These are phyloP conservation scores for Poeciliopsis prolifica DNA, from an alignment of 2,113 vertebrate species.

Conservation along the genomic window DNA sequence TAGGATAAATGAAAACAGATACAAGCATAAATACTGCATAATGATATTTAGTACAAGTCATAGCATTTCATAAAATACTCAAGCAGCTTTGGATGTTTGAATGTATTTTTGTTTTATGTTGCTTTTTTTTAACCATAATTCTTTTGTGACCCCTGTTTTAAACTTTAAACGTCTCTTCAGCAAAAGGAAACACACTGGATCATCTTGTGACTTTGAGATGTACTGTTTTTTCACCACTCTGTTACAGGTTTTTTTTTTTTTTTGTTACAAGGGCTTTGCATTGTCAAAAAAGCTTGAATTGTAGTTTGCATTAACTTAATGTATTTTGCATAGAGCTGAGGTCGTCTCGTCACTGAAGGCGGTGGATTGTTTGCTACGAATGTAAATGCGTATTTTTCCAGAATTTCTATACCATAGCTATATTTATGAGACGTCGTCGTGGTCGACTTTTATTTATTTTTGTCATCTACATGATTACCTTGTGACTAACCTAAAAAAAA, in stretches of 20 bases:
- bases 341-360: conserved; percentile 64
- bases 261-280: conserved; percentile 68
- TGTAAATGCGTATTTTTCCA: conserved; percentile 81
- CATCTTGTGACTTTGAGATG: conserved; percentile 43
- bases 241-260: not conserved
- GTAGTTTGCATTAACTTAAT: conserved; percentile 63
- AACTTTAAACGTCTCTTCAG: conserved; percentile 31
- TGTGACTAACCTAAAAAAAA: conserved; percentile 36
- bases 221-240: conserved; percentile 38
- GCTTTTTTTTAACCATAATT: conserved; percentile 8
- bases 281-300: conserved; percentile 65
- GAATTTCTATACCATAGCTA: conserved; percentile 78
- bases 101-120: conserved; percentile 55
- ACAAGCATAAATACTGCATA: conserved; percentile 42
- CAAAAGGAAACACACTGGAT: conserved; percentile 34
- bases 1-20: conserved; percentile 45
- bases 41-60: conserved; percentile 46
- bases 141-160: conserved; percentile 56
- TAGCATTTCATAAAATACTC: conserved; percentile 42
- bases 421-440: conserved; percentile 74
- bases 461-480: conserved; percentile 63
- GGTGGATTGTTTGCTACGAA: conserved; percentile 76
- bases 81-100: conserved; percentile 61
- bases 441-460: conserved; percentile 48
- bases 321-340: conserved; percentile 74